Evolutionary conservation across 1,140 invertebrate species (phyloP).

Genomic region (Drosophila sucinea): DNA sequence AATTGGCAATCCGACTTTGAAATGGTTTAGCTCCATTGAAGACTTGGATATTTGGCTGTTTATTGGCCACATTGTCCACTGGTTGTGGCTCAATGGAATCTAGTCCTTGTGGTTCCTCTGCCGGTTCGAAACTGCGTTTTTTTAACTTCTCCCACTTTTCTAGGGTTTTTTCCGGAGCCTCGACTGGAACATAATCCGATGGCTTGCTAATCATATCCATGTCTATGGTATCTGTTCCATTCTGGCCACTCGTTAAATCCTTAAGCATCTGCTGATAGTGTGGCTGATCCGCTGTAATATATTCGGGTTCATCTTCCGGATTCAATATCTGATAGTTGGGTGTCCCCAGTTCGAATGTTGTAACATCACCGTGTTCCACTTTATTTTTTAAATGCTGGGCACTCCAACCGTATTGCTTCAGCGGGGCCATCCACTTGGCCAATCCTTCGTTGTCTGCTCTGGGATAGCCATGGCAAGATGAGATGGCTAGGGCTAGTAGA

Average conservation of each 20-base stretch:
- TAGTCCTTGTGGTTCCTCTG: neutral
- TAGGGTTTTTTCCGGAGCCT: neutral
- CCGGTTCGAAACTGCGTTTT: conserved; percentile 44
- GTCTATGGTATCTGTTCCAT: conserved; percentile 53
- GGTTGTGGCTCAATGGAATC: conserved; percentile 1
- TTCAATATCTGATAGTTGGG: conserved; percentile 75
- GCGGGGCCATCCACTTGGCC: conserved; percentile 45
- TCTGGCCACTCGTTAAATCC: conserved; percentile 44
- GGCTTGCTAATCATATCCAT: conserved; percentile 27
- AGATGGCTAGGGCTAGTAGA: conserved; percentile 11
- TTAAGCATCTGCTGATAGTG: conserved; percentile 62
- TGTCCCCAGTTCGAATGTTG: conserved; percentile 69
- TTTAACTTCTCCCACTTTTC: conserved; percentile 50
- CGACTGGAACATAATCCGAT: neutral
- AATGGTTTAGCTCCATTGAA: conserved; percentile 58
- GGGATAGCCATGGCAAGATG: conserved; percentile 18
- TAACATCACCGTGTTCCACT: conserved; percentile 66
- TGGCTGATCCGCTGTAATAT: conserved; percentile 73
- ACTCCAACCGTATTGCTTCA: conserved; percentile 51
- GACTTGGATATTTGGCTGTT: conserved; percentile 41
- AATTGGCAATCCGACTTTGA: conserved; percentile 52
- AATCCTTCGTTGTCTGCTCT: neutral
- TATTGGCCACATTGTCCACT: neutral
- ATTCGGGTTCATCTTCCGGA: conserved; percentile 70
- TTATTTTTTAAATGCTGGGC: conserved; percentile 60